These are phyloP conservation scores for Heliconius charithonia DNA, from an alignment of 2,888 invertebrate species.

Conservation along the genomic window DNA sequence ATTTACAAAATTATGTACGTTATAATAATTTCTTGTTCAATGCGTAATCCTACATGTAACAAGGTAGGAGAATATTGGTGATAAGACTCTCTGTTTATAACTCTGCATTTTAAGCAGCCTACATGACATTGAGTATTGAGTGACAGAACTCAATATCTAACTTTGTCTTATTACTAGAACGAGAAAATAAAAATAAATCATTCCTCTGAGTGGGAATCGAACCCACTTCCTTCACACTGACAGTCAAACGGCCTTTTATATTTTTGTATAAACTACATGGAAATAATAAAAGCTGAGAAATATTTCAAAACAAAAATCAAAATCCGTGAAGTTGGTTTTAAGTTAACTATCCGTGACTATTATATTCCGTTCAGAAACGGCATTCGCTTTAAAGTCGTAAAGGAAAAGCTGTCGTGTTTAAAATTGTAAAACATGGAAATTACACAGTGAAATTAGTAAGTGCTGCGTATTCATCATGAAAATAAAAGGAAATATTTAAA, in stretches of 20 bases:
- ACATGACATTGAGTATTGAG: too few relatives aligned
- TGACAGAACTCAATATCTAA: too few relatives aligned
- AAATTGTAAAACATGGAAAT: slow-evolving; percentile 18
- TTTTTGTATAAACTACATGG: background rate
- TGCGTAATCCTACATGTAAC: too few relatives aligned
- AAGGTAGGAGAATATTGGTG: too few relatives aligned
- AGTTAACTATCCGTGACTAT: slow-evolving; percentile 17
- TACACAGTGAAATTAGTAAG: background rate
- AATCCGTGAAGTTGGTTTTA: slow-evolving; percentile 20
- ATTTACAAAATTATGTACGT: too few relatives aligned
- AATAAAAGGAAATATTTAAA: background rate
- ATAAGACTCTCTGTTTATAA: too few relatives aligned
- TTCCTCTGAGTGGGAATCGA: background rate
- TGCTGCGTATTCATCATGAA: background rate
- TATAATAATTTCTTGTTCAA: too few relatives aligned
- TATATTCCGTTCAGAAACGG: slow-evolving; percentile 8
- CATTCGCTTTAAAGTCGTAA: slow-evolving; percentile 13
- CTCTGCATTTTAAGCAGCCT: too few relatives aligned
- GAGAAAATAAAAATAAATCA: too few relatives aligned
- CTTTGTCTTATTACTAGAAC: too few relatives aligned
- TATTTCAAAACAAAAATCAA: slow-evolving; percentile 6
- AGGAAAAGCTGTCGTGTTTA: slow-evolving; percentile 16
- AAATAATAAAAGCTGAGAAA: background rate
- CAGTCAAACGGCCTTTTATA: background rate
- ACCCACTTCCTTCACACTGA: background rate